Conservation (phyloP, 23 tunicate genomes). For the Ciona savignyi region DNA sequence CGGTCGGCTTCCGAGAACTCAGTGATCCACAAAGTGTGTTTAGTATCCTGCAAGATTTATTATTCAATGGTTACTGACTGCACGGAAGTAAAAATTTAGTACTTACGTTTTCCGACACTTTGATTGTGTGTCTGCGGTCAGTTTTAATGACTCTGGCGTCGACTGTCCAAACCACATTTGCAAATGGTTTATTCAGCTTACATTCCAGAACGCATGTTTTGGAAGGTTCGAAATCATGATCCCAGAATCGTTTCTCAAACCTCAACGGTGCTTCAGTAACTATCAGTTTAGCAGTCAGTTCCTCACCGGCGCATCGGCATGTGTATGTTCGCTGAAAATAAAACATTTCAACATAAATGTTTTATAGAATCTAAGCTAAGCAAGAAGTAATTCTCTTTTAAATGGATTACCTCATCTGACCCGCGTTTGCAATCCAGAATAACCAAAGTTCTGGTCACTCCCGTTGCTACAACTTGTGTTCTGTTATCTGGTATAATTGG, state of each 20-base stretch:
- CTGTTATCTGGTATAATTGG: slow-evolving; percentile 35
- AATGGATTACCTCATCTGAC: slow-evolving; percentile 35
- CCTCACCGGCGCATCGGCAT: slow-evolving; percentile 52
- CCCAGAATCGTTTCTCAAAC: slow-evolving; percentile 46
- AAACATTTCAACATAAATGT: not conserved
- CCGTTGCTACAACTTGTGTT: slow-evolving; percentile 41
- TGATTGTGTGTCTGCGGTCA: slow-evolving; percentile 47
- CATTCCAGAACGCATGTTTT: slow-evolving; percentile 52
- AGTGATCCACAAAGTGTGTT: slow-evolving; percentile 44
- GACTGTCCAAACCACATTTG: slow-evolving; percentile 64
- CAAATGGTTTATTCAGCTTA: slow-evolving; percentile 47
- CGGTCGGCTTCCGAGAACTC: slow-evolving; percentile 52
- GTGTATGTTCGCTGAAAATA: slow-evolving; percentile 39
- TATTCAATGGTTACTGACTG: not conserved
- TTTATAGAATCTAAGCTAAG: no score
- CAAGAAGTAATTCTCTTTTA: no score
- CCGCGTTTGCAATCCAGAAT: slow-evolving; percentile 52
- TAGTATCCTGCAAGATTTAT: slow-evolving; percentile 39
- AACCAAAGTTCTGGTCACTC: slow-evolving; percentile 43
- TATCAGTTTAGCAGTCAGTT: slow-evolving; percentile 34
- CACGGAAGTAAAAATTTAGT: not conserved
- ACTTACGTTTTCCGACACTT: slow-evolving; percentile 38
- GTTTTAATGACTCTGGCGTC: slow-evolving; percentile 59
- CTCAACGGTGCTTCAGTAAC: slow-evolving; percentile 78
- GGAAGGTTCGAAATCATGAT: slow-evolving; percentile 63